Evolutionary conservation across 1,140 invertebrate species (phyloP).

Genomic region (Andricus grossulariae): DNA sequence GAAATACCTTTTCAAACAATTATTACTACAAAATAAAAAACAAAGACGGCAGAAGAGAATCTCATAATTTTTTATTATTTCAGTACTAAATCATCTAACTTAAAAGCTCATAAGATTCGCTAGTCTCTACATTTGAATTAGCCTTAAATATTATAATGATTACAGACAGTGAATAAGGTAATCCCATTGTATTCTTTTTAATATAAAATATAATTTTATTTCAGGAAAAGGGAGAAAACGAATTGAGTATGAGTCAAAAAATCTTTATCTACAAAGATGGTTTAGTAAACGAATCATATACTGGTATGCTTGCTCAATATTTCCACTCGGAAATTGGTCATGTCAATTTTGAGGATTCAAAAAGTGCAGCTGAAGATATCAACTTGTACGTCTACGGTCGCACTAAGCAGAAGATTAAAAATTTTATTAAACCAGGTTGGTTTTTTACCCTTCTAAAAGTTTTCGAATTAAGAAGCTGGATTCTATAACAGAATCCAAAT

Average conservation of each 20-base stretch:
- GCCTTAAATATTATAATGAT: too few relatives aligned
- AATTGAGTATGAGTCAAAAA: background rate
- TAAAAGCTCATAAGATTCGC: too few relatives aligned
- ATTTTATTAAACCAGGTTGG: background rate
- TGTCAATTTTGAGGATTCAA: background rate
- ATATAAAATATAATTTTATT: background rate
- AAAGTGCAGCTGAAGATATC: slow-evolving; percentile 7
- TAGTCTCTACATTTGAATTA: too few relatives aligned
- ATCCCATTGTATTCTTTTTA: background rate
- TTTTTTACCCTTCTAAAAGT: too few relatives aligned
- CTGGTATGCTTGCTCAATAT: background rate
- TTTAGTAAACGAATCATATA: slow-evolving; percentile 4
- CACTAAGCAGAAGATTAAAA: background rate
- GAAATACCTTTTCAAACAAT: too few relatives aligned
- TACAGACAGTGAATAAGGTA: too few relatives aligned
- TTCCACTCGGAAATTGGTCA: slow-evolving; percentile 13
- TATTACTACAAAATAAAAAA: too few relatives aligned
- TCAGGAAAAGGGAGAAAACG: background rate
- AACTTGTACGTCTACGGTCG: slow-evolving; percentile 7
- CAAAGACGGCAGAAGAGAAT: too few relatives aligned
- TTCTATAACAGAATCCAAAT: too few relatives aligned
- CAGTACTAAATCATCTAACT: too few relatives aligned
- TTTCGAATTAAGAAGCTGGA: too few relatives aligned
- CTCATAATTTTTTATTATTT: too few relatives aligned
- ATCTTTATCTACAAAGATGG: slow-evolving; percentile 3